These are phyloP conservation scores for Agrotis clavis DNA, from an alignment of 2,888 invertebrate species.

Conservation along the genomic window DNA sequence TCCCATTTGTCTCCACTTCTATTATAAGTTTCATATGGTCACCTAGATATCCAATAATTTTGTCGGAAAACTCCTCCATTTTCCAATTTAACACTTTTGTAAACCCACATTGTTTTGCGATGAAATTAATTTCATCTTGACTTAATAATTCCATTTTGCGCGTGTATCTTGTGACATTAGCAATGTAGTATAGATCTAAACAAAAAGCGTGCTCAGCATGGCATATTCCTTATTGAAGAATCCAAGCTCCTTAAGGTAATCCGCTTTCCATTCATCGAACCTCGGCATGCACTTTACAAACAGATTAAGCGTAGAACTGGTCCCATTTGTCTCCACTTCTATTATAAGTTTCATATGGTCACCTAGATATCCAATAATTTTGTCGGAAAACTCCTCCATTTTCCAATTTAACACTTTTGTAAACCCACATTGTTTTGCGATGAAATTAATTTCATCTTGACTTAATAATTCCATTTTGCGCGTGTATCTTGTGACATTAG, in stretches of 20 bases:
- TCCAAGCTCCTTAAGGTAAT: slow-evolving; percentile 76
- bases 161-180: slow-evolving; percentile 21
- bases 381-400: slow-evolving; percentile 75
- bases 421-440: slow-evolving; percentile 72
- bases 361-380: slow-evolving; percentile 82
- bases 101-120: slow-evolving; percentile 72
- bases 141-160: slow-evolving; percentile 75
- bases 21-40: slow-evolving; percentile 81
- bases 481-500: slow-evolving; percentile 21
- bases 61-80: slow-evolving; percentile 75
- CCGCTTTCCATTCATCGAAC: slow-evolving; percentile 85
- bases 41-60: slow-evolving; percentile 82
- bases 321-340: slow-evolving; percentile 66
- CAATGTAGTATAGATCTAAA: slow-evolving; percentile 19
- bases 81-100: slow-evolving; percentile 71
- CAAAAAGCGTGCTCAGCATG: slow-evolving; percentile 80
- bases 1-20: slow-evolving; percentile 66
- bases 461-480: slow-evolving; percentile 75
- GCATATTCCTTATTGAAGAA: slow-evolving; percentile 83
- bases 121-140: slow-evolving; percentile 73
- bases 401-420: slow-evolving; percentile 71
- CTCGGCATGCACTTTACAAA: slow-evolving; percentile 92
- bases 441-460: slow-evolving; percentile 73
- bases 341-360: slow-evolving; percentile 81
- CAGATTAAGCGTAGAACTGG: slow-evolving; percentile 75